Percentiles rank a stretch among this genome's conserved stretches.
phyloP scores from a whole-genome alignment of 2,888 invertebrate genomes.

The Microplitis manilae region DNA sequence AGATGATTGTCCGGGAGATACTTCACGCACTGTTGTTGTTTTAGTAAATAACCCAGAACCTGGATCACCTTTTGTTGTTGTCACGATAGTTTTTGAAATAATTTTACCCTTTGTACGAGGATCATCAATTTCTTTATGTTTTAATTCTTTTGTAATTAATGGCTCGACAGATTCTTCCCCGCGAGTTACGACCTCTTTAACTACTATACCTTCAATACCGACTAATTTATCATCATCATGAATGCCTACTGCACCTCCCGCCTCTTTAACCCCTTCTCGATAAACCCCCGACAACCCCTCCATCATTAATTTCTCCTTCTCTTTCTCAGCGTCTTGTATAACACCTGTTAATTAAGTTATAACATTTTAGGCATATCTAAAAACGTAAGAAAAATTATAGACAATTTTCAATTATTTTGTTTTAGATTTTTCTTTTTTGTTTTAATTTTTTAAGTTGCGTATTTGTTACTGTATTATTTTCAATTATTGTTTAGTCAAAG shows the following conservation, averaged over 20 bases:
- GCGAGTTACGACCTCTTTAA: slow-evolving; percentile 41
- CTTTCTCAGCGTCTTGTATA: slow-evolving; percentile 71
- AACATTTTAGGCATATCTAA: slow-evolving; percentile 69
- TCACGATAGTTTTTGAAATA: slow-evolving; percentile 55
- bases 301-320: slow-evolving; percentile 71
- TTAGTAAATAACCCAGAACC: slow-evolving; percentile 53
- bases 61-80: slow-evolving; percentile 52
- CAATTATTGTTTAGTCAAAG: slow-evolving; percentile 65
- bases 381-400: slow-evolving; percentile 54
- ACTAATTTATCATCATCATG: slow-evolving; percentile 48
- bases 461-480: slow-evolving; percentile 27
- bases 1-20: slow-evolving; percentile 45
- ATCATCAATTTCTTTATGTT: slow-evolving; percentile 53
- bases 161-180: slow-evolving; percentile 53
- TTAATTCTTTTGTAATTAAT: slow-evolving; percentile 56
- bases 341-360: slow-evolving; percentile 72
- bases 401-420: slow-evolving; percentile 34
- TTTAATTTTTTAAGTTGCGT: slow-evolving; percentile 12
- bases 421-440: slow-evolving; percentile 22
- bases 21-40: slow-evolving; percentile 56
- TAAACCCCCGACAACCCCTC: slow-evolving; percentile 72
- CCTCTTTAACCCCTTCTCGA: slow-evolving; percentile 69
- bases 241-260: slow-evolving; percentile 63
- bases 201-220: slow-evolving; percentile 43
- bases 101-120: slow-evolving; percentile 49